phyloP scores from a whole-genome alignment of 2,113 vertebrate genomes.

The Mastomys coucha region DNA sequence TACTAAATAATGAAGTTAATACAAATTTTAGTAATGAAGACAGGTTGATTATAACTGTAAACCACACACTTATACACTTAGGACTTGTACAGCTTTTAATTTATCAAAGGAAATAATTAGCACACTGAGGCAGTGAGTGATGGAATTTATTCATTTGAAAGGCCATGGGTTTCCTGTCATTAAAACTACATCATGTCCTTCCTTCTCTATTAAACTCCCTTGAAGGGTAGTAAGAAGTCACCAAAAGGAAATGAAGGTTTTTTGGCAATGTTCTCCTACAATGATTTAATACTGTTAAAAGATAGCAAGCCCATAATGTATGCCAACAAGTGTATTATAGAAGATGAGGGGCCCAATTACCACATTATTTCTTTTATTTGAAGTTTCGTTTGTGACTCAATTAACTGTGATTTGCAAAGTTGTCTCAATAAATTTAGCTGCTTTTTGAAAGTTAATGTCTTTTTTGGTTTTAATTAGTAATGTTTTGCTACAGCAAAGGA shows the following conservation, averaged over 20 bases:
- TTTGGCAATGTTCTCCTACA: constrained; percentile 88
- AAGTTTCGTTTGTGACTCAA: constrained; percentile 84
- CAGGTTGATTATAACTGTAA: constrained; percentile 90
- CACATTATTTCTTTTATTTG: constrained; percentile 86
- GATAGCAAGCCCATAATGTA: constrained; percentile 88
- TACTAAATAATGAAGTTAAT: constrained; percentile 87
- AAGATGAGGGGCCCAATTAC: constrained; percentile 85
- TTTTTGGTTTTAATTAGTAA: constrained; percentile 80
- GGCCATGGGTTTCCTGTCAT: constrained; percentile 92
- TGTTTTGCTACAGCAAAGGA: constrained; percentile 62
- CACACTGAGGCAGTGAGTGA: constrained; percentile 91
- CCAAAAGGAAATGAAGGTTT: constrained; percentile 93
- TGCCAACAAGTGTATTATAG: constrained; percentile 85
- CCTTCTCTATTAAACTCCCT: constrained; percentile 93
- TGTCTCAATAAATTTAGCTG: constrained; percentile 81
- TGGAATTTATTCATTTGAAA: constrained; percentile 94
- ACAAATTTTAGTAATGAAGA: constrained; percentile 85
- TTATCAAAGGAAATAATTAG: constrained; percentile 95
- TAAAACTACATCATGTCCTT: constrained; percentile 94
- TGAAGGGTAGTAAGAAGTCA: constrained; percentile 92
- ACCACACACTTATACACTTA: constrained; percentile 86
- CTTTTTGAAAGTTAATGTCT: constrained; percentile 64
- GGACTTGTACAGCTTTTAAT: constrained; percentile 91
- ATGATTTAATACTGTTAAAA: constrained; percentile 91
- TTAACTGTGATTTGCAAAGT: constrained; percentile 85